These are phyloP conservation scores for Halictus quadricinctus DNA, from an alignment of 2,888 invertebrate species.

Conservation along the genomic window DNA sequence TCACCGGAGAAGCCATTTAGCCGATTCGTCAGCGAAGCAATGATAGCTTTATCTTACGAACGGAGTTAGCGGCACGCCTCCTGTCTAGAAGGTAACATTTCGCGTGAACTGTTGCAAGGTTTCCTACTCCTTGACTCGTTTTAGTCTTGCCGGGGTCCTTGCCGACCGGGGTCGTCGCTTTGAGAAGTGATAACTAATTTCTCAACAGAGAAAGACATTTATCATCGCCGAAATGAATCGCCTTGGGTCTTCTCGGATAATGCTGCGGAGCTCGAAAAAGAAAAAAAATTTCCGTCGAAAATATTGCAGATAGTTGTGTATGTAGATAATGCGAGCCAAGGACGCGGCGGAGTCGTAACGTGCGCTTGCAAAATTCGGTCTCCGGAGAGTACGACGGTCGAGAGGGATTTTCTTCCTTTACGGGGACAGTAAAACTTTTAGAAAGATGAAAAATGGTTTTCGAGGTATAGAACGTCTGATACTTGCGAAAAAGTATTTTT, in stretches of 20 bases:
- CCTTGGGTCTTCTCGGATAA: background rate
- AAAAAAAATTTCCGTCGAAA: background rate
- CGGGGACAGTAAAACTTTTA: background rate
- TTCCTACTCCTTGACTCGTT: conserved; percentile 60
- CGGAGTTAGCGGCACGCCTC: background rate
- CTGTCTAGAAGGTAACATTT: conserved; percentile 24
- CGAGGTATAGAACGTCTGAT: too few species aligned
- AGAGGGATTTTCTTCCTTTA: background rate
- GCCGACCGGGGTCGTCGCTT: conserved; percentile 42
- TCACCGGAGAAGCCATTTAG: conserved; percentile 34
- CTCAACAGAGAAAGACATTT: conserved; percentile 24
- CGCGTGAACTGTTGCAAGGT: conserved; percentile 57
- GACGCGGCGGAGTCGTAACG: background rate
- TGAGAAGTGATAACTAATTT: conserved; percentile 56
- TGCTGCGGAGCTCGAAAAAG: background rate
- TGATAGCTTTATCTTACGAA: conserved; percentile 22
- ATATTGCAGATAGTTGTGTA: background rate
- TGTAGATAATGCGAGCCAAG: background rate
- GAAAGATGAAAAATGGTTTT: background rate
- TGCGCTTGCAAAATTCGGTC: background rate
- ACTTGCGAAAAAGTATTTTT: too few species aligned
- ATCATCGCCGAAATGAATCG: conserved; percentile 14
- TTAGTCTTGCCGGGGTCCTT: conserved; percentile 29
- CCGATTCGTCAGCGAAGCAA: conserved; percentile 26
- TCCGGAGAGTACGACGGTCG: background rate